Evolutionary conservation across 2,113 vertebrate genomes (phyloP).

Genomic region (Stegastes partitus): DNA sequence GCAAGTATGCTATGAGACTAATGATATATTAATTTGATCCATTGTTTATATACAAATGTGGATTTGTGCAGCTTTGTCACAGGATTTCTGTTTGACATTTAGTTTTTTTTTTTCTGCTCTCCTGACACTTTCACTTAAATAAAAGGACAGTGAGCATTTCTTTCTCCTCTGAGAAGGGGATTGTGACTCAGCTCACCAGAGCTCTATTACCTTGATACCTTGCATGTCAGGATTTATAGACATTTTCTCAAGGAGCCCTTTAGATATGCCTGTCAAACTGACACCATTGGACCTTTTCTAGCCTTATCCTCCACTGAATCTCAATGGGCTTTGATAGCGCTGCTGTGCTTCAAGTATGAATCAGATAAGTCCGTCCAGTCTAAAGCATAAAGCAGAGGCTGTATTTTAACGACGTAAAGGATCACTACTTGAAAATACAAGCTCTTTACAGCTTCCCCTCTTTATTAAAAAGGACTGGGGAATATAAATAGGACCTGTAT

Average conservation of each 20-base stretch:
- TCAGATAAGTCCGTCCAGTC: constrained; percentile 26
- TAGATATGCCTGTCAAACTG: constrained; percentile 57
- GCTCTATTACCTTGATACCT: constrained; percentile 41
- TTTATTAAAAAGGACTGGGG: constrained; percentile 18
- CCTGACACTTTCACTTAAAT: background rate
- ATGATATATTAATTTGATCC: background rate
- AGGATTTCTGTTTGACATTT: background rate
- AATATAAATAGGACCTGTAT: constrained; percentile 30
- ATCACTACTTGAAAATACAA: constrained; percentile 17
- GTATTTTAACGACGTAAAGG: constrained; percentile 30
- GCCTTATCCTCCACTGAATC: constrained; percentile 65
- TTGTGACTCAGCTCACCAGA: constrained; percentile 18
- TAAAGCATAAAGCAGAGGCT: constrained; percentile 2
- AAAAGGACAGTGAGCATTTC: background rate
- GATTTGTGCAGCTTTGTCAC: background rate
- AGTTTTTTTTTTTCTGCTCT: background rate
- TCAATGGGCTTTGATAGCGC: constrained; percentile 47
- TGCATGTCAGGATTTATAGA: constrained; percentile 59
- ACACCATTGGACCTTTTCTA: constrained; percentile 44
- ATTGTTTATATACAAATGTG: background rate
- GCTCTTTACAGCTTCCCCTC: constrained; percentile 12
- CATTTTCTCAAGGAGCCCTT: constrained; percentile 57
- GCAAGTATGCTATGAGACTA: too few species aligned
- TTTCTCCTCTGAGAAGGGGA: constrained; percentile 7
- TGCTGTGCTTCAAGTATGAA: constrained; percentile 29